A percentile compares a stretch with the other conserved stretches of the same genome.
phyloP scores from a whole-genome alignment of 1,140 invertebrate genomes.

The Copidosoma floridanum region DNA sequence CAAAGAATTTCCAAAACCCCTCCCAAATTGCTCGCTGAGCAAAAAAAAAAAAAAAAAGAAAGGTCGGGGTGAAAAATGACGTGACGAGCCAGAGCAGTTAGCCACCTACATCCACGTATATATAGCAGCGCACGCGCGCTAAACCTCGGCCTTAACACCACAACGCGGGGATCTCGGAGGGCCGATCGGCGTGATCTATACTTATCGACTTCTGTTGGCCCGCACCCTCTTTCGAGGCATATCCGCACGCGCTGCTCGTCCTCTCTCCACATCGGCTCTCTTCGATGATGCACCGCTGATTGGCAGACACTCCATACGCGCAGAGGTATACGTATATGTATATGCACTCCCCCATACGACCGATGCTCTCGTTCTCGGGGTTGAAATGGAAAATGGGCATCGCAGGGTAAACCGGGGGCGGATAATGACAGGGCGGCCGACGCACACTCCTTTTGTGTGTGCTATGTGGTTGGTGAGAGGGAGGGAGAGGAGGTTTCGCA shows the following conservation, averaged over 20 bases:
- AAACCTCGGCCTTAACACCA: constrained; percentile 40
- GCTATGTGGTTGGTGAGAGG: background rate
- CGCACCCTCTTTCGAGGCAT: background rate
- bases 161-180: constrained; percentile 33
- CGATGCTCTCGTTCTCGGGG: constrained; percentile 28
- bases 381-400: constrained; percentile 53
- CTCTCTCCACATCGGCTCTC: constrained; percentile 27
- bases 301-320: too few relatives aligned
- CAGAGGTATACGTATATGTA: constrained; percentile 21
- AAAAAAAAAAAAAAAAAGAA: too few relatives aligned
- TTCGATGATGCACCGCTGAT: constrained; percentile 54
- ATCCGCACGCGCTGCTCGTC: background rate
- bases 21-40: constrained; percentile 7
- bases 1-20: background rate
- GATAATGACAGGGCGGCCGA: constrained; percentile 56
- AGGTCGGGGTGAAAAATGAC: constrained; percentile 38
- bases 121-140: too few relatives aligned
- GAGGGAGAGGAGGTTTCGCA: background rate
- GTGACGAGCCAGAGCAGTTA: too few relatives aligned
- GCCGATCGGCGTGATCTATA: constrained; percentile 46
- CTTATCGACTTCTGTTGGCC: constrained; percentile 46
- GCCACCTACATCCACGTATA: too few relatives aligned
- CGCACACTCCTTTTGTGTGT: too few relatives aligned
- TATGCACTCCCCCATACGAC: background rate
- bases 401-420: constrained; percentile 47